Conservation (phyloP, 2,113 vertebrate genomes). For the Python bivittatus region DNA sequence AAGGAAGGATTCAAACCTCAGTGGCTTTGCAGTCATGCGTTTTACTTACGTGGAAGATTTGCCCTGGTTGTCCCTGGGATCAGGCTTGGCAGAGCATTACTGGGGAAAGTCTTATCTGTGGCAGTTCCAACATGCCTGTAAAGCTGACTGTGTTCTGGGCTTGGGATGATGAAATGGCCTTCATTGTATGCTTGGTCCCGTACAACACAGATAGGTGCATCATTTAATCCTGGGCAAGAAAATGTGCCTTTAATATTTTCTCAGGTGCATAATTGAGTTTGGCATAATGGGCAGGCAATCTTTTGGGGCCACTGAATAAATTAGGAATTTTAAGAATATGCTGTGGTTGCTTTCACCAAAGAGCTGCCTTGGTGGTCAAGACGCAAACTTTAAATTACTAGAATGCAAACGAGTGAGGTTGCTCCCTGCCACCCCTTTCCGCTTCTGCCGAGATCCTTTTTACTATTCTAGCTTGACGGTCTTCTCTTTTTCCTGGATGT, state of each 20-base stretch:
- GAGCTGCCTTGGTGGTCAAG: neutral
- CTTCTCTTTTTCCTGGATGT: neutral
- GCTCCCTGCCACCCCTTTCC: neutral
- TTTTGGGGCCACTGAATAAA: neutral
- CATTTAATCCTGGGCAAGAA: slow-evolving; percentile 66
- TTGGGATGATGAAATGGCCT: neutral
- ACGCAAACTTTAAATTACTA: neutral
- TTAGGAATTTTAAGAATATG: neutral
- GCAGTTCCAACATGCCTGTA: neutral
- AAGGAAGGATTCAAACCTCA: neutral
- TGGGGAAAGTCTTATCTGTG: neutral
- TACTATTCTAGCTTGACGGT: neutral
- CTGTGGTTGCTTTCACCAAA: neutral
- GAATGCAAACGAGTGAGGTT: neutral
- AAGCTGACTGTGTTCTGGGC: neutral
- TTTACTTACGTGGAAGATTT: slow-evolving; percentile 30
- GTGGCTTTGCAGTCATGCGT: fast-evolving
- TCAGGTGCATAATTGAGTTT: neutral
- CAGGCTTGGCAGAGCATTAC: fast-evolving
- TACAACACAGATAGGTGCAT: slow-evolving; percentile 60
- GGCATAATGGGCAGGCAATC: neutral
- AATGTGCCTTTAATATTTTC: neutral
- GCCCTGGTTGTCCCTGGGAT: fast-evolving
- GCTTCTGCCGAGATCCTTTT: neutral
- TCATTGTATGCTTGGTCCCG: slow-evolving; percentile 37